Conservation (phyloP, 2,888 invertebrate genomes). For the Allacma fusca region DNA sequence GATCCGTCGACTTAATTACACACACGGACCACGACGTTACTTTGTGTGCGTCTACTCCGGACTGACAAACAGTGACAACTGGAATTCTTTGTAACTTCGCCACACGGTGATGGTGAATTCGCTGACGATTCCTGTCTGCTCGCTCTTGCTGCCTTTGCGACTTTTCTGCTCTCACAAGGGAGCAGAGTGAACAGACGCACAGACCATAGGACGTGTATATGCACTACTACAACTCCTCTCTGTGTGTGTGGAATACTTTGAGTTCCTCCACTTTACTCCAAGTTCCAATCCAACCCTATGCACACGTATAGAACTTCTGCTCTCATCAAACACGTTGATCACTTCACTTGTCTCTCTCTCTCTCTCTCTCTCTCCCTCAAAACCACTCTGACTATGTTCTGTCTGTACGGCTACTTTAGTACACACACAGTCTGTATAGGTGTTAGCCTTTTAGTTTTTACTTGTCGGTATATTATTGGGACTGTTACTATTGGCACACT, state of each 20-base stretch:
- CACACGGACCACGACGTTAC: conserved; percentile 14
- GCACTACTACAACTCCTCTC: neutral
- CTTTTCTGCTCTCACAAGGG: neutral
- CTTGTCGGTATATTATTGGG: too few relatives aligned
- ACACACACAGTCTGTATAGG: too few relatives aligned
- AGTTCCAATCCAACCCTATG: conserved; percentile 4
- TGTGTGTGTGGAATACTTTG: conserved; percentile 6
- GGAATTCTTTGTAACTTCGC: conserved; percentile 18
- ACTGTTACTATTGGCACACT: too few relatives aligned
- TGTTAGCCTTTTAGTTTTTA: too few relatives aligned
- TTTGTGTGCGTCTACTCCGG: conserved; percentile 16
- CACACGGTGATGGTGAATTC: conserved; percentile 9
- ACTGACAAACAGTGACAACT: conserved; percentile 22
- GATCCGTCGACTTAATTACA: too few relatives aligned
- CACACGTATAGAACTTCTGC: neutral
- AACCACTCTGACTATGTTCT: too few relatives aligned
- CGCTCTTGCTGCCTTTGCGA: neutral
- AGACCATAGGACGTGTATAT: neutral
- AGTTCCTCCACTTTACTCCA: conserved; percentile 12
- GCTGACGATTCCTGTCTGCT: conserved; percentile 11
- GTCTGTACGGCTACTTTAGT: too few relatives aligned
- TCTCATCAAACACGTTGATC: conserved; percentile 27
- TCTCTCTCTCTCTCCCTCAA: neutral
- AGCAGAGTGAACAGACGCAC: conserved; percentile 4
- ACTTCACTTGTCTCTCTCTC: conserved; percentile 7